Evolutionary conservation across 2,888 invertebrate genomes (phyloP).

Genomic region (Eupelmus urozonus): DNA sequence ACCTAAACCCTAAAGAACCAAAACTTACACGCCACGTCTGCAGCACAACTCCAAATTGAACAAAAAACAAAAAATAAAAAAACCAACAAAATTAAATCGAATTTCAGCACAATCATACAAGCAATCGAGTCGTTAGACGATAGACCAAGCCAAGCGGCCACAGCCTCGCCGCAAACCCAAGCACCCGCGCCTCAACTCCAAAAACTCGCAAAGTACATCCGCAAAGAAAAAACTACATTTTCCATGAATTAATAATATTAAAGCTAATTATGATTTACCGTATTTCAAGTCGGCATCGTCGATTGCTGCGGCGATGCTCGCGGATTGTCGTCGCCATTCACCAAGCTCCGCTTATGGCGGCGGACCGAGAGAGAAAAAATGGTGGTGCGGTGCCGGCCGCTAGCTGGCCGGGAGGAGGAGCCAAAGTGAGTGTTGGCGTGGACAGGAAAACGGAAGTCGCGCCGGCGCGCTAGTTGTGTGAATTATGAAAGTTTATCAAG

Average conservation of each 20-base stretch:
- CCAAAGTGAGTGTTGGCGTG: too few relatives aligned
- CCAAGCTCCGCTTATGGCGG: slow-evolving; percentile 12
- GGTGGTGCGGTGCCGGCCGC: slow-evolving; percentile 20
- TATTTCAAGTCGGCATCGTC: slow-evolving; percentile 31
- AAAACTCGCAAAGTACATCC: neutral
- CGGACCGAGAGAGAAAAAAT: slow-evolving; percentile 30
- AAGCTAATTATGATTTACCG: too few relatives aligned
- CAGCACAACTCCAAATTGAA: too few relatives aligned
- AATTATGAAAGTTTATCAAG: too few relatives aligned
- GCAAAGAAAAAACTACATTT: neutral
- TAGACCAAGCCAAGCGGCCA: neutral
- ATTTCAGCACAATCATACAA: neutral
- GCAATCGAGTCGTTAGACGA: neutral
- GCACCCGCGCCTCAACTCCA: too few relatives aligned
- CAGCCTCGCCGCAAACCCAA: neutral
- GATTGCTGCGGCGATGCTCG: slow-evolving; percentile 36
- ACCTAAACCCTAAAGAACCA: too few relatives aligned
- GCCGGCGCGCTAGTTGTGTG: too few relatives aligned
- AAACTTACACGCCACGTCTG: too few relatives aligned
- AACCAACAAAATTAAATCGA: neutral
- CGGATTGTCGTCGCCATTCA: slow-evolving; percentile 53
- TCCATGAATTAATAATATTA: neutral
- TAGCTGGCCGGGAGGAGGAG: neutral
- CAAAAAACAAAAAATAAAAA: too few relatives aligned
- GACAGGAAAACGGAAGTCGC: slow-evolving; percentile 23